Base-by-base conservation (phyloP, 2,888 invertebrate species). In the Ochropleura leucogaster region DNA sequence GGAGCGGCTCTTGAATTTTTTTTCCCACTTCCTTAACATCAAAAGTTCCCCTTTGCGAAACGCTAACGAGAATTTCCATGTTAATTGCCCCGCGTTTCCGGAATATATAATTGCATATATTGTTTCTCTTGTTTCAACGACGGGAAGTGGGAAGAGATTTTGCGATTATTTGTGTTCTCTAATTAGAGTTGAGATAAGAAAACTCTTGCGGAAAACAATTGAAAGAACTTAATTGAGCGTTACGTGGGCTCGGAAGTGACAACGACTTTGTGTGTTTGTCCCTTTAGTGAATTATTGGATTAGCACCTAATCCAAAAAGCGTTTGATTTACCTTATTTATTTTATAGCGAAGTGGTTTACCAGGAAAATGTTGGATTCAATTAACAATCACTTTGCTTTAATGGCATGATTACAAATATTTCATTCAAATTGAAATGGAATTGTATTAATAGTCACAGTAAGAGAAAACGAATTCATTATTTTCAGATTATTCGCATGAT, bases 91-190 rank as follows among this genome's bases (percentile, higher is more conserved):
- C 89, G 89, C 92, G 92, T 88, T 91, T 88, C 90, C 91, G 89
- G 95, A 95, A 95, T 95, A 92, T 94, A 93, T 94, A 95, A 95
- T 95, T 95, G 93, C 94, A 94, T 94, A 93, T 94, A 95, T 94
- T 95, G 94, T 95, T 95, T 92, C 92, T 90, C 90, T 92, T 92
- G 90, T 92, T 92, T 84, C 88, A 89, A 86, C 91, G 86, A 89
- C 89, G 87, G 88, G 88, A 92, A 91, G 89, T 88, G 89, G 88
- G 89, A 90, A 89, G 91, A 91, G 90, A 92, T 94, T 92, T 91
- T 89, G 89, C 89, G 89, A 93, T 92, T 93, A 93, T 93, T 92
- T 92, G 92, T 92, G 87, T 89, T 89, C 89, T 87, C 88, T 92
- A 93, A 93, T 92, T 93, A 90, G 90, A 88, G 87, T 88, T 81